Evolutionary conservation across 2,113 vertebrate species (phyloP).

Genomic region (Gavia stellata): DNA sequence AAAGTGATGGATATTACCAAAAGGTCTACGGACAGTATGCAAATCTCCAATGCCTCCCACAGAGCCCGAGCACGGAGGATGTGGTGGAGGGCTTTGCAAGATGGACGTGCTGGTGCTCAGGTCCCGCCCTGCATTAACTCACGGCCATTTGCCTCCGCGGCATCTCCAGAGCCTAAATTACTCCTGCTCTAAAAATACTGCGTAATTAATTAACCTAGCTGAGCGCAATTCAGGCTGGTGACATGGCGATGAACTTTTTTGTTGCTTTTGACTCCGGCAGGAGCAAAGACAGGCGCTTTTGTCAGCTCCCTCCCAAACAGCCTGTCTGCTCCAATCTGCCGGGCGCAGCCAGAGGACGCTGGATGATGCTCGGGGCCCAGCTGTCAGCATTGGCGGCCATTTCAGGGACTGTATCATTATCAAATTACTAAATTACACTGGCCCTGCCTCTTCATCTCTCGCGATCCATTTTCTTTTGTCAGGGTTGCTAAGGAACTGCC

Average conservation of each 20-base stretch:
- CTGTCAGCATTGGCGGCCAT: background rate
- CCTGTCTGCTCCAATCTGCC: rapidly evolving
- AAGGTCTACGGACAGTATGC: rapidly evolving
- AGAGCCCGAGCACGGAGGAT: rapidly evolving
- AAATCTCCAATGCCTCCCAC: background rate
- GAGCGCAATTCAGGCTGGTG: background rate
- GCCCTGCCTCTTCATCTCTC: background rate
- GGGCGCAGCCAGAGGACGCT: background rate
- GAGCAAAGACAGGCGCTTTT: background rate
- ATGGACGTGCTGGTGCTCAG: background rate
- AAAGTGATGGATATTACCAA: background rate
- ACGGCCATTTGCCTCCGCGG: rapidly evolving
- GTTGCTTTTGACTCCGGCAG: background rate
- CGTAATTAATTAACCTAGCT: rapidly evolving
- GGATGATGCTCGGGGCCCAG: background rate
- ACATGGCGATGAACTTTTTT: background rate
- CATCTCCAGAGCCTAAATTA: background rate
- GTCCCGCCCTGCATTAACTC: background rate
- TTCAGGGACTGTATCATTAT: background rate
- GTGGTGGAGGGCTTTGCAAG: background rate
- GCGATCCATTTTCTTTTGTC: background rate
- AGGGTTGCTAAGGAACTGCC: slow-evolving; percentile 43
- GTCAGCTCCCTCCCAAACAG: background rate
- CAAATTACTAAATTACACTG: background rate
- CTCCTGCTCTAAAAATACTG: background rate